Evolutionary conservation across 2,888 invertebrate genomes (phyloP), one percentile per base, ranked within the genome.

Genomic region (Latrodectus elegans): DNA sequence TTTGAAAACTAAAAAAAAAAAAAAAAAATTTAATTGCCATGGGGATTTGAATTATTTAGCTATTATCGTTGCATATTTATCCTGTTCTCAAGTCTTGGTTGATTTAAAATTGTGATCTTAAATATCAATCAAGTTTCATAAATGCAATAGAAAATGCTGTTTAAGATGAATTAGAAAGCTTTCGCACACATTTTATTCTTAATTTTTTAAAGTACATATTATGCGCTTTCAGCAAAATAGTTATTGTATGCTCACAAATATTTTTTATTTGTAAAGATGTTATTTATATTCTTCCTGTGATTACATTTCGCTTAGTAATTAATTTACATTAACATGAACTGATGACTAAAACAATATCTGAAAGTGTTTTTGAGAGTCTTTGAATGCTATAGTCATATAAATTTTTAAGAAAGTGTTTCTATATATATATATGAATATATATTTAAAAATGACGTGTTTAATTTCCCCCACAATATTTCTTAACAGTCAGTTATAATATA

Each of bases 391-490:
- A 74, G 73, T 73, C 86, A 81, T 76, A 81, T 80, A 86, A 60
- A 80, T 86, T 86, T 86, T 76, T 86, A 86, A 75, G 80, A 81
- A 81, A 75, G 68, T 72, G 86, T 86, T 86, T 86, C 86, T 86
- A 81, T 38, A 38, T 38, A 81, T 38, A 38, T 38, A 38, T 38
- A 6, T 38, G 6, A 38, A 38, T 38, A 38, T 38, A 38, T 38
- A 38, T 38, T 38, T 38, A 2, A 38, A 38, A 38, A 38, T 38
- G 22, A 22, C 1, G 22, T 22, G 38, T 38, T 38, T 38, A 38
- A 6, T 38, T 38, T 38, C 4, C 4, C 38, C 6, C 38, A 1
- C 38, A 38, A 38, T 38, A 38, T 38, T 6, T 38, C 38, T 38
- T 38, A 38, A 38, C 38, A 38, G 6, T 38, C 38, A 38, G 4